Evolutionary conservation across 2,113 vertebrate genomes (phyloP).

Genomic region (Chrysochloris asiatica): DNA sequence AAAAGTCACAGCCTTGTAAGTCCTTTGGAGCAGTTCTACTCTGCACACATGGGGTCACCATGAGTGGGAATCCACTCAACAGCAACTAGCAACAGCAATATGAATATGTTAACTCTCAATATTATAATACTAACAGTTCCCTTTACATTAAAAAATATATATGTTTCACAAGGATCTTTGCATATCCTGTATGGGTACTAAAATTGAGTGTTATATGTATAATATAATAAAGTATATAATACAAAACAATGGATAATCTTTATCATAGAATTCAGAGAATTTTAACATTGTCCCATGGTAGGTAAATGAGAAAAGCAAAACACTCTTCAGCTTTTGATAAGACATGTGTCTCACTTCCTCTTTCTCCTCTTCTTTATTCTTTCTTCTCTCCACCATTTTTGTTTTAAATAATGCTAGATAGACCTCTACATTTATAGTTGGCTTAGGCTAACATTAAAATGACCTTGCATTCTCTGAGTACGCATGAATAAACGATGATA

Average conservation of each 20-base stretch:
- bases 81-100: background rate
- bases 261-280: conserved; percentile 9
- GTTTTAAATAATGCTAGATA: background rate
- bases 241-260: background rate
- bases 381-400: background rate
- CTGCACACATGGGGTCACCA: background rate
- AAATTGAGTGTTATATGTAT: background rate
- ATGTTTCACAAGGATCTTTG: too few species aligned
- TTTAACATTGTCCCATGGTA: background rate
- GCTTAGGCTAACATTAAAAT: background rate
- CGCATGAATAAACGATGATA: background rate
- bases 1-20: background rate
- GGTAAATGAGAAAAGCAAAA: background rate
- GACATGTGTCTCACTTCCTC: too few species aligned
- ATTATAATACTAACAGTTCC: background rate
- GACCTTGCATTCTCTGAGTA: background rate
- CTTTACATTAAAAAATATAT: background rate
- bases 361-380: background rate
- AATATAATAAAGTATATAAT: background rate
- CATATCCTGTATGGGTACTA: too few species aligned
- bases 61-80: background rate
- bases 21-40: background rate
- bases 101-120: background rate
- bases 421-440: background rate
- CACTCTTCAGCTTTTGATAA: background rate